Conservation (phyloP, 2,113 vertebrate species). For the Cebus imitator region DNA sequence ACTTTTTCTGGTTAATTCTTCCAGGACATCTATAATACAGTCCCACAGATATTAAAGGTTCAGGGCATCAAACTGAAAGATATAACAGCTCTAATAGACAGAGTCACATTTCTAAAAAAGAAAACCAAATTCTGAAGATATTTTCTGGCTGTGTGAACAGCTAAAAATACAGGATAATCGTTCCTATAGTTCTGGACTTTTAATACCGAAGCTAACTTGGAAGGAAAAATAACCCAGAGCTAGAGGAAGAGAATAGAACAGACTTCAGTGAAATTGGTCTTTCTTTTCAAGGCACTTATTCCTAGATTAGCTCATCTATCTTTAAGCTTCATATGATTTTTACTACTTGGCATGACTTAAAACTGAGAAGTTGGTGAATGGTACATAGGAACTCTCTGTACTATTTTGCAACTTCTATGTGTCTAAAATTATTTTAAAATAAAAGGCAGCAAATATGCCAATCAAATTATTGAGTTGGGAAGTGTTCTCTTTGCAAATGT, state of each 20-base stretch:
- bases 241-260: not conserved
- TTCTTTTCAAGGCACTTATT: not conserved
- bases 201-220: constrained; percentile 30
- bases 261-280: not conserved
- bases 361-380: not conserved
- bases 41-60: constrained; percentile 40
- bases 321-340: constrained; percentile 5
- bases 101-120: constrained; percentile 64
- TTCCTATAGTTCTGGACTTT: constrained; percentile 32
- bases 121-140: constrained; percentile 49
- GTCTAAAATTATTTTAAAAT: constrained; percentile 31
- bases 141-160: constrained; percentile 56
- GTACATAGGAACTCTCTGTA: not conserved
- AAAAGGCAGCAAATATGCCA: not conserved
- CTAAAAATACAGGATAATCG: constrained; percentile 69
- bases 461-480: not conserved
- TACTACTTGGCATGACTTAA: constrained; percentile 34
- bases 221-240: not conserved
- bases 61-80: constrained; percentile 45
- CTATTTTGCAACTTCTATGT: not conserved
- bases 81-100: constrained; percentile 51
- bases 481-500: not conserved
- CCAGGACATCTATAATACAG: not conserved
- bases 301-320: not conserved
- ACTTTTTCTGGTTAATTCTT: constrained; percentile 40